phyloP scores from a whole-genome alignment of 2,888 invertebrate genomes.

The Selenia dentaria region DNA sequence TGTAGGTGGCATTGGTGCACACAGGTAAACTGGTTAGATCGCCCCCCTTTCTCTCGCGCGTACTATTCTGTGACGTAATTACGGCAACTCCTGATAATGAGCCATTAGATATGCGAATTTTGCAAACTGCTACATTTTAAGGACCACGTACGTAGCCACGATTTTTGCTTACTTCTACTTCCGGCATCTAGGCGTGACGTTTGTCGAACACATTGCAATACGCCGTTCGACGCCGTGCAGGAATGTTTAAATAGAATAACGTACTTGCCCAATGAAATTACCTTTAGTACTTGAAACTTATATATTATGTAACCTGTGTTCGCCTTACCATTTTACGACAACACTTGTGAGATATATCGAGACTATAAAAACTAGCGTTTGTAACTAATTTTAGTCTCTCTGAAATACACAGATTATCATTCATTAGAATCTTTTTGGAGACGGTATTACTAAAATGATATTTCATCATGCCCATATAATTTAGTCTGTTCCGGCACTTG shows the following conservation, averaged over 20 bases:
- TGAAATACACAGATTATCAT: too few relatives aligned
- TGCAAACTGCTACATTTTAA: slow-evolving; percentile 55
- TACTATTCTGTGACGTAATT: slow-evolving; percentile 52
- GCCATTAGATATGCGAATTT: slow-evolving; percentile 63
- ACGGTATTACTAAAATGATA: too few relatives aligned
- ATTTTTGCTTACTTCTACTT: slow-evolving; percentile 40
- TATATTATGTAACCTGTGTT: background rate
- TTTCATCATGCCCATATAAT: too few relatives aligned
- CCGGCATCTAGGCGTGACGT: slow-evolving; percentile 33
- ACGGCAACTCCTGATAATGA: slow-evolving; percentile 60
- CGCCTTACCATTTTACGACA: background rate
- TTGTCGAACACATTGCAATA: background rate
- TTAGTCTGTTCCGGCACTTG: too few relatives aligned
- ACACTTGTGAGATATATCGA: background rate
- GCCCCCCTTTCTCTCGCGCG: slow-evolving; percentile 54
- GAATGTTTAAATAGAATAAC: slow-evolving; percentile 12
- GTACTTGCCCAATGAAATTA: slow-evolving; percentile 8
- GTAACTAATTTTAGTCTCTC: too few relatives aligned
- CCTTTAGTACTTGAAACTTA: slow-evolving; percentile 7
- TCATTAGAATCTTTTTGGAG: too few relatives aligned
- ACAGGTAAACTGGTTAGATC: slow-evolving; percentile 42
- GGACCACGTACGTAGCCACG: slow-evolving; percentile 49
- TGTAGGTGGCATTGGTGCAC: slow-evolving; percentile 33
- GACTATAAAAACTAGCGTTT: background rate
- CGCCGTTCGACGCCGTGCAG: slow-evolving; percentile 7